A percentile compares a stretch with the other conserved stretches of the same genome.
Evolutionary conservation across 2,113 vertebrate species (phyloP).

Genomic region (Eudyptes chrysolophus): DNA sequence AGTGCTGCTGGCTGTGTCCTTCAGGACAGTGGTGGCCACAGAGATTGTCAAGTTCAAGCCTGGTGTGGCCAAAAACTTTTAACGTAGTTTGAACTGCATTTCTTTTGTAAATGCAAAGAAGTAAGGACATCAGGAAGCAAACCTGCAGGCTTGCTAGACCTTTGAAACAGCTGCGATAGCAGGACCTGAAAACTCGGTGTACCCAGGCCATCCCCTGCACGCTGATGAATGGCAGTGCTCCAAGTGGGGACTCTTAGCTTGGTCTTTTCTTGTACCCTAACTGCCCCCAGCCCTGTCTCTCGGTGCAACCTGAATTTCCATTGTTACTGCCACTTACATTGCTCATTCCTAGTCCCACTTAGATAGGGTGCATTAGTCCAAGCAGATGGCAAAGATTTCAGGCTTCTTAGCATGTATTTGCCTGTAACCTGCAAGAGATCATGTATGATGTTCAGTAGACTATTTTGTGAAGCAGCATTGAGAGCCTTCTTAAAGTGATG

Average conservation of each 20-base stretch:
- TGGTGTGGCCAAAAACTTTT: neutral
- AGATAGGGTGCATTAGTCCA: neutral
- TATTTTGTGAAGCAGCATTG: neutral
- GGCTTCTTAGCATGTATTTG: neutral
- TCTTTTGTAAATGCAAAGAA: neutral
- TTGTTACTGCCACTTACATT: neutral
- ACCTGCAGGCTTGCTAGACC: neutral
- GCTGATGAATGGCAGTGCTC: neutral
- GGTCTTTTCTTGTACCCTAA: neutral
- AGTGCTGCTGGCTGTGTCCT: neutral
- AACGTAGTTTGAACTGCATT: neutral
- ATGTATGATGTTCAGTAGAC: neutral
- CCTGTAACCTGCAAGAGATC: neutral
- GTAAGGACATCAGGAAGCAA: neutral
- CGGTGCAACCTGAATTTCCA: neutral
- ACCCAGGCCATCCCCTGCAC: too few species aligned
- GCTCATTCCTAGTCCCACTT: neutral
- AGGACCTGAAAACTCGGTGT: neutral
- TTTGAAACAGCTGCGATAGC: neutral
- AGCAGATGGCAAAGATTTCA: neutral
- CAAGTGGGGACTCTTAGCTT: fast-evolving
- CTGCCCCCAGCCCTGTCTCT: neutral
- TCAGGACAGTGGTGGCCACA: neutral
- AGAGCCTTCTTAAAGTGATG: neutral
- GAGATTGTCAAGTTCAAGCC: neutral